phyloP scores from a whole-genome alignment of 1,140 invertebrate genomes.

The Cydia strobilella region DNA sequence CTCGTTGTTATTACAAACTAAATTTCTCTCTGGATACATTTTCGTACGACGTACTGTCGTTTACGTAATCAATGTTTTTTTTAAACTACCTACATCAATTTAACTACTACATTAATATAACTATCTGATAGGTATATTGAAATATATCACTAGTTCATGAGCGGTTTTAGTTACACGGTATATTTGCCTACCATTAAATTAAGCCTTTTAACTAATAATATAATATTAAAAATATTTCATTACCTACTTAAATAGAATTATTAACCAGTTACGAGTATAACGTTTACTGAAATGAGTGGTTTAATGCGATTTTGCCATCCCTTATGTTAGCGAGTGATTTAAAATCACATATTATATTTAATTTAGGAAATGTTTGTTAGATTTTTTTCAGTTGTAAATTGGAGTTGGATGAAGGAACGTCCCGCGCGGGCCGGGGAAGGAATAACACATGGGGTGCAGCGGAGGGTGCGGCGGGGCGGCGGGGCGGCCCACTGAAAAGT shows the following conservation, averaged over 20 bases:
- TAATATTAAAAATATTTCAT: not conserved
- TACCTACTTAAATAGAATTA: not conserved
- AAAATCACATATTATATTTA: slow-evolving; percentile 44
- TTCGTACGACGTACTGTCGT: slow-evolving; percentile 32
- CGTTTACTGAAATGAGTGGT: not conserved
- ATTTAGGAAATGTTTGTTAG: slow-evolving; percentile 70
- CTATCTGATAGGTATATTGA: not conserved
- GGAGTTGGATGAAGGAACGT: slow-evolving; percentile 79
- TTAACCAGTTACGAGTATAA: not conserved
- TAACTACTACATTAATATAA: not conserved
- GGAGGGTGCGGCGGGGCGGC: slow-evolving; percentile 78
- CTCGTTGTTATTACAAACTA: slow-evolving; percentile 69
- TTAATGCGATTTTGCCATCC: not conserved
- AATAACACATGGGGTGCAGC: slow-evolving; percentile 80
- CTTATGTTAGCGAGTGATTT: not conserved
- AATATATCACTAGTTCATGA: not conserved
- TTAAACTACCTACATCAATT: not conserved
- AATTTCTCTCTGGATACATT: slow-evolving; percentile 47
- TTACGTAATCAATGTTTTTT: slow-evolving; percentile 28
- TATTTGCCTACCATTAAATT: slow-evolving; percentile 1
- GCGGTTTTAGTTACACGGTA: not conserved
- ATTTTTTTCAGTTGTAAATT: slow-evolving; percentile 79
- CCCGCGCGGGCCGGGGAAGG: slow-evolving; percentile 76
- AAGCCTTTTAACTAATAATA: not conserved
- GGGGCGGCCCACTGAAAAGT: slow-evolving; percentile 77